Evolutionary conservation across 2,113 vertebrate genomes (phyloP).

Genomic region (Percina caprodes): DNA sequence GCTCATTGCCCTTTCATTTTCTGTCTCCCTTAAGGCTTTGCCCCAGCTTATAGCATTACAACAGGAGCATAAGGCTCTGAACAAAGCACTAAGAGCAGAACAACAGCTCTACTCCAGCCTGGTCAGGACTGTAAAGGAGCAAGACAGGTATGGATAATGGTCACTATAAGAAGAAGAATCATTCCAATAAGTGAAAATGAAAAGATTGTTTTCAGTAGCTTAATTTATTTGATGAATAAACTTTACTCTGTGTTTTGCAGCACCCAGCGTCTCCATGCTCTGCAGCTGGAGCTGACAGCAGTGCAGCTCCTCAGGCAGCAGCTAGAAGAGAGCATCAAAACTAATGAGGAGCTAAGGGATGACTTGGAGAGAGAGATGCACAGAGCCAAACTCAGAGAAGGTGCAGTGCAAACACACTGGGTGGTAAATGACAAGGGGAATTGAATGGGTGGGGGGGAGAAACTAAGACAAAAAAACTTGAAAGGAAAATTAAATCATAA

Average conservation of each 20-base stretch:
- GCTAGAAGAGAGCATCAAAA: conserved; percentile 87
- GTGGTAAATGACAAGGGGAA: conserved; percentile 32
- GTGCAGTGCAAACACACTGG: conserved; percentile 78
- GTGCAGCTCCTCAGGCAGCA: conserved; percentile 89
- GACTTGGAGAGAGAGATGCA: conserved; percentile 89
- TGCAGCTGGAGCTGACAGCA: conserved; percentile 88
- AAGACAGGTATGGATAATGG: conserved; percentile 86
- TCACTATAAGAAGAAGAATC: not conserved
- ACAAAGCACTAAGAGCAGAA: conserved; percentile 88
- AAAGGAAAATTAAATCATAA: not conserved
- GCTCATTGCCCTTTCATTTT: not conserved
- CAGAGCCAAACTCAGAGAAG: conserved; percentile 86
- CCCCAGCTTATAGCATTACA: conserved; percentile 71
- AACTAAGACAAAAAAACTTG: not conserved
- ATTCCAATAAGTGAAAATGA: not conserved
- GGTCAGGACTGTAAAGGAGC: conserved; percentile 89
- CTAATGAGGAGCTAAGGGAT: conserved; percentile 87
- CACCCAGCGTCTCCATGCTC: conserved; percentile 81
- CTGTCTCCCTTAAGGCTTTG: conserved; percentile 62
- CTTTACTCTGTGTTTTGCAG: conserved; percentile 57
- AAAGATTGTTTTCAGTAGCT: not conserved
- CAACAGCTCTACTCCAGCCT: conserved; percentile 90
- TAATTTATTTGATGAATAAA: not conserved
- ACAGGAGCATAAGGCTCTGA: conserved; percentile 87
- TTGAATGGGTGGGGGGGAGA: not conserved